Base-by-base conservation (phyloP, 2,888 invertebrate species). In the Zele albiditarsus region DNA sequence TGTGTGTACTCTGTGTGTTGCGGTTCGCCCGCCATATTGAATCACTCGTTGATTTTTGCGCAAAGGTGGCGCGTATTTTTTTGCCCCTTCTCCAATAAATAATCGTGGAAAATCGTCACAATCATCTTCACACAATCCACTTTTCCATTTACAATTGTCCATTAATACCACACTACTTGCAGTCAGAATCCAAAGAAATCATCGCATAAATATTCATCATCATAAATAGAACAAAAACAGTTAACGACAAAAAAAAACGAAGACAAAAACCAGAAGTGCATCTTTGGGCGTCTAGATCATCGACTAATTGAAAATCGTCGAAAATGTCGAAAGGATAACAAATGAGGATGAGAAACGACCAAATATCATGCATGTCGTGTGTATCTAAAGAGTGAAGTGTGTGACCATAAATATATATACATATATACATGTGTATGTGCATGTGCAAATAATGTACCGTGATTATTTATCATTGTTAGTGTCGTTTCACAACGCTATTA, bases 21-120 rank as follows among this genome's bases (percentile, higher is more conserved):
- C 65, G 65, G 69, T 31, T 27, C 49, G 90, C 90, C 90, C 91
- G 91, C 91, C 91, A 92, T 92, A 91, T 91, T 91, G 91, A 91
- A 91, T 91, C 91, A 91, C 75, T 91, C 91, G 90, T 91, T 91
- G 91, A 91, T 91, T 91, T 91, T 90, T 90, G 90, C 89, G 87
- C 88, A 90, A 89, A 89, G 90, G 82, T 82, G 80, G 82, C 82
- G 84, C 84, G 84, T 85, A 85, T 85, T 87, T 84, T 84, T 86
- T 83, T 79, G 76, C 66, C 71, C 74, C 75, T 71, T 31, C 67
- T 42, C 67, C 42, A 66, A 2, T 31, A 63, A 33, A 10, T 33
- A 33, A 33, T 63, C 60, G 38, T 38, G 38, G 12, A 38, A 38
- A 38, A 38, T 72, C 46, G 63, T 53, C 60, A 78, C 16, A 25